Conservation (phyloP, 2,797 vertebrate genomes). For the Catharus ustulatus region DNA sequence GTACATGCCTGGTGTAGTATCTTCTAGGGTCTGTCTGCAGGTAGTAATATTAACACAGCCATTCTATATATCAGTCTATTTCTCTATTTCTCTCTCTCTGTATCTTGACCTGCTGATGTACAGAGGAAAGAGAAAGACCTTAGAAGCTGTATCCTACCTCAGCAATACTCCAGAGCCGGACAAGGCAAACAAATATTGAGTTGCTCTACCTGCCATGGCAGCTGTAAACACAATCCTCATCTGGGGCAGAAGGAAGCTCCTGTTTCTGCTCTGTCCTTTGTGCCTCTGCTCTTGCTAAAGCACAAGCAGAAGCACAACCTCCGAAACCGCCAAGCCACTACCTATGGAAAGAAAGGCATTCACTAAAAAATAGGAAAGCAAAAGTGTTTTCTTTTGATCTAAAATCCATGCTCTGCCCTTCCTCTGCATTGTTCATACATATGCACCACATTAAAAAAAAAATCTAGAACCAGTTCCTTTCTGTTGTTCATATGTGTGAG, state of each 20-base stretch:
- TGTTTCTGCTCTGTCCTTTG: neutral
- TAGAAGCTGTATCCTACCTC: neutral
- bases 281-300: neutral
- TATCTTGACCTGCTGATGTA: neutral
- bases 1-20: neutral
- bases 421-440: neutral
- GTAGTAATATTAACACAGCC: neutral
- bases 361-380: neutral
- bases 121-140: neutral
- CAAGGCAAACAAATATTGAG: neutral
- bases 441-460: neutral
- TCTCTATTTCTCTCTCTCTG: neutral
- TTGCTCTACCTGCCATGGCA: neutral
- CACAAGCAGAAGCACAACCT: neutral
- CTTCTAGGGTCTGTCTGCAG: neutral
- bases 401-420: neutral
- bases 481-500: neutral
- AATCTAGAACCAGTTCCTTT: conserved; percentile 2
- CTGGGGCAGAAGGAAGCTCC: neutral
- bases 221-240: neutral
- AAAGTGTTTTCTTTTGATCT: neutral
- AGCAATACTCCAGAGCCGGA: neutral
- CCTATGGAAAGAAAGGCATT: neutral
- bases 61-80: neutral
- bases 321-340: neutral